A percentile compares a stretch with the other conserved stretches of the same genome.
These are phyloP conservation scores for Periophthalmus modestus DNA, from an alignment of 2,113 vertebrate genomes.

Conservation along the genomic window DNA sequence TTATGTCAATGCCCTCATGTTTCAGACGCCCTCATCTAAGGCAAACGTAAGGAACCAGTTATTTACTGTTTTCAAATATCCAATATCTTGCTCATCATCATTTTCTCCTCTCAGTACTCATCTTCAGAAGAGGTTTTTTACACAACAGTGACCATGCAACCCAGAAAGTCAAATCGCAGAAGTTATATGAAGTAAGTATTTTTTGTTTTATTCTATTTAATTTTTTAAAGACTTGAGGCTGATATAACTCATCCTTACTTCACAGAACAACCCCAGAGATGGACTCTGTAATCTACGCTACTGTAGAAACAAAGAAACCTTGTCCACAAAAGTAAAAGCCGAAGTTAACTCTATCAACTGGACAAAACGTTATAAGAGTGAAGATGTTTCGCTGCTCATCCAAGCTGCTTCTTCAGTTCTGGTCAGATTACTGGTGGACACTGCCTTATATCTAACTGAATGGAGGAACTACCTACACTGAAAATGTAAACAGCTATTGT, in stretches of 20 bases:
- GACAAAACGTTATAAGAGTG: too few species aligned
- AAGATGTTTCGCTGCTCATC: too few species aligned
- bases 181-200: not conserved
- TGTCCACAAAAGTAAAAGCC: not conserved
- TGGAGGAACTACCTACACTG: too few species aligned
- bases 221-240: not conserved
- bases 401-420: too few species aligned
- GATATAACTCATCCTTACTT: not conserved
- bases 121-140: constrained; percentile 40
- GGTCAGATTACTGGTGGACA: too few species aligned
- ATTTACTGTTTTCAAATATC: not conserved
- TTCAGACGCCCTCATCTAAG: not conserved
- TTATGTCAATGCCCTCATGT: constrained; percentile 37
- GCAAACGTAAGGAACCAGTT: constrained; percentile 12
- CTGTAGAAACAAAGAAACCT: constrained; percentile 8
- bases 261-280: constrained; percentile 25
- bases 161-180: constrained; percentile 3
- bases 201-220: too few species aligned
- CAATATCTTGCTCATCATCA: not conserved
- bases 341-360: too few species aligned
- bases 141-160: constrained; percentile 43
- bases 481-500: too few species aligned
- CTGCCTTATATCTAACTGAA: too few species aligned
- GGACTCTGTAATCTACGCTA: constrained; percentile 44
- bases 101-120: constrained; percentile 19